phyloP scores from a whole-genome alignment of 2,113 vertebrate genomes.

The Cinclus mexicanus region DNA sequence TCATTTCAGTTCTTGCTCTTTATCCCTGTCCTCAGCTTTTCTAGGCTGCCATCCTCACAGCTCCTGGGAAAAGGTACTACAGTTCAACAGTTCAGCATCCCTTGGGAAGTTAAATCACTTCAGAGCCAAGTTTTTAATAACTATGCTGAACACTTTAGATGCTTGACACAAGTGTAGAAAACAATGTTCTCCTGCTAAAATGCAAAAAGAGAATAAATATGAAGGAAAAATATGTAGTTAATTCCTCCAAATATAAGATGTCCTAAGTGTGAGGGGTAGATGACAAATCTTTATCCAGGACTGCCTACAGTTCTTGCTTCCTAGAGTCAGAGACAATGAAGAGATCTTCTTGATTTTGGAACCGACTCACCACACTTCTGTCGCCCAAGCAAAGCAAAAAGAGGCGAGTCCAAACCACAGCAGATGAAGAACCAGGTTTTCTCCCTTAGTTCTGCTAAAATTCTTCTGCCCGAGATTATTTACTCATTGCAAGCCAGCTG shows the following conservation, averaged over 20 bases:
- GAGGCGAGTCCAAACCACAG: not conserved
- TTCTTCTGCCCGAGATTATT: not conserved
- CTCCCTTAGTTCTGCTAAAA: not conserved
- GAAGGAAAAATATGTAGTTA: not conserved
- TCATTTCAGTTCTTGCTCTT: not conserved
- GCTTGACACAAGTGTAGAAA: not conserved
- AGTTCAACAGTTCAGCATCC: not conserved
- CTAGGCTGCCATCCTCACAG: not conserved
- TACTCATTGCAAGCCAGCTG: not conserved
- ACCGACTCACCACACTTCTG: not conserved
- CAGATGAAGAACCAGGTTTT: not conserved
- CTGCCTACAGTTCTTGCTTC: not conserved
- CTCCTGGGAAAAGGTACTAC: not conserved
- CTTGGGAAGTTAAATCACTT: not conserved
- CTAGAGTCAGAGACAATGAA: not conserved
- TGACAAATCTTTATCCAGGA: not conserved
- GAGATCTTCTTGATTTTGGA: not conserved
- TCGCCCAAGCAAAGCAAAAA: not conserved
- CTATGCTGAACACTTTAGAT: not conserved
- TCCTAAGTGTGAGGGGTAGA: not conserved
- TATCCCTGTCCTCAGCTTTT: not conserved
- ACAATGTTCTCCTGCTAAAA: not conserved
- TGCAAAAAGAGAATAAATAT: not conserved
- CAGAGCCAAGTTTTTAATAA: not conserved
- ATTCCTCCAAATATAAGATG: not conserved